Percentiles rank a stretch among this genome's conserved stretches.
These are phyloP conservation scores for Ctenochaetus hawaiiensis DNA, from an alignment of 2,797 vertebrate species.

Conservation along the genomic window DNA sequence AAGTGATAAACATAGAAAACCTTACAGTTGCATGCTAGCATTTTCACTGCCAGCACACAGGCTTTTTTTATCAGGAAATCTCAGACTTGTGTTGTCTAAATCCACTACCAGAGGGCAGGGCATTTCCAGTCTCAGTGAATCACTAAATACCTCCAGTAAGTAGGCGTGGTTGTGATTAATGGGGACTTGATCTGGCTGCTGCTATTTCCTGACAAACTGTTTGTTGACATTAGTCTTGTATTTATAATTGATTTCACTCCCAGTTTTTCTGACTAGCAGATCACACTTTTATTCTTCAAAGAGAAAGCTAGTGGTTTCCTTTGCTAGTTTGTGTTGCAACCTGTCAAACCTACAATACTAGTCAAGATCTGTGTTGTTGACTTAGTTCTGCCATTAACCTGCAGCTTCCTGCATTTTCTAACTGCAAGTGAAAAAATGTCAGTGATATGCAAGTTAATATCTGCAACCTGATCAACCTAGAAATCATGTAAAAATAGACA, in stretches of 20 bases:
- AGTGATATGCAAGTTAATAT: neutral
- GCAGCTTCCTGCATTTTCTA: neutral
- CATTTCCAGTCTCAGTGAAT: constrained; percentile 76
- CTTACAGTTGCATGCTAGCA: neutral
- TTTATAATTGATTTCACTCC: constrained; percentile 23
- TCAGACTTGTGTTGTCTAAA: constrained; percentile 61
- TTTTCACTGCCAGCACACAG: neutral
- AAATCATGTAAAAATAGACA: neutral
- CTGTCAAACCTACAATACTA: neutral
- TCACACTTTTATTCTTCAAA: neutral
- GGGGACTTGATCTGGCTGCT: constrained; percentile 39
- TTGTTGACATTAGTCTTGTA: constrained; percentile 36
- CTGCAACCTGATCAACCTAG: neutral
- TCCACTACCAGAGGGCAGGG: constrained; percentile 66
- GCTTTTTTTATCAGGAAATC: constrained; percentile 32
- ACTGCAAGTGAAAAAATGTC: neutral
- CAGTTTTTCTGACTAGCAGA: constrained; percentile 7
- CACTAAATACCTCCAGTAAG: constrained; percentile 75
- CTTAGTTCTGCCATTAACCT: neutral
- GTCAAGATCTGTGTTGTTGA: constrained; percentile 4
- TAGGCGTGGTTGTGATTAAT: constrained; percentile 66
- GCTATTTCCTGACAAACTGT: constrained; percentile 32
- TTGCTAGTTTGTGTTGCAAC: constrained; percentile 7
- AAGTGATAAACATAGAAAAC: neutral
- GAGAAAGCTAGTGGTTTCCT: constrained; percentile 1